phyloP scores from a whole-genome alignment of 2,888 invertebrate species.

The Pyrochroa serraticornis region DNA sequence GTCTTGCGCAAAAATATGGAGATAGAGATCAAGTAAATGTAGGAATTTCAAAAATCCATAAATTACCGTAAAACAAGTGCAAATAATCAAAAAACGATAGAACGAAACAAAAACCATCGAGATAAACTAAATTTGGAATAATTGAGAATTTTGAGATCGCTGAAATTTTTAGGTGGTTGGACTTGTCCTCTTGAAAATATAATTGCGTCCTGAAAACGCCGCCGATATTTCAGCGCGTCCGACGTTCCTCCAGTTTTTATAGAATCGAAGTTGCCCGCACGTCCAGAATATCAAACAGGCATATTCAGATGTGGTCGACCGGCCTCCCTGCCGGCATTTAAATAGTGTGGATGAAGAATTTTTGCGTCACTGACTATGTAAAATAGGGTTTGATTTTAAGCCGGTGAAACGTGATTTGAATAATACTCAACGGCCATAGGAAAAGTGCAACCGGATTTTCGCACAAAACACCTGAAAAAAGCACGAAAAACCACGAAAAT shows the following conservation, averaged over 20 bases:
- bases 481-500: constrained; percentile 36
- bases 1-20: too few relatives aligned
- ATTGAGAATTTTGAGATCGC: too few relatives aligned
- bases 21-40: too few relatives aligned
- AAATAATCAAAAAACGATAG: too few relatives aligned
- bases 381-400: constrained; percentile 47
- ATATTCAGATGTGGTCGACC: constrained; percentile 43
- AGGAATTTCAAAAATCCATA: too few relatives aligned
- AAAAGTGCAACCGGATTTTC: constrained; percentile 25
- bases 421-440: constrained; percentile 13
- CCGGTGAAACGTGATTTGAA: constrained; percentile 35
- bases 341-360: constrained; percentile 43
- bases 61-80: too few relatives aligned
- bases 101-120: too few relatives aligned
- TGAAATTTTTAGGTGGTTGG: too few relatives aligned
- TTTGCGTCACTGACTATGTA: constrained; percentile 42
- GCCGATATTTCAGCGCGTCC: background rate
- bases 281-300: constrained; percentile 25
- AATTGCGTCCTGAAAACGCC: background rate
- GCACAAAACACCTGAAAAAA: constrained; percentile 31
- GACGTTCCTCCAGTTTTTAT: constrained; percentile 36
- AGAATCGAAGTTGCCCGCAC: constrained; percentile 36
- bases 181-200: too few relatives aligned
- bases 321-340: constrained; percentile 40
- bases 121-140: too few relatives aligned